Percentiles rank a stretch among this genome's conserved stretches.
Conservation (phyloP, 2,797 vertebrate genomes). For the Petrocephalus sullivani region DNA sequence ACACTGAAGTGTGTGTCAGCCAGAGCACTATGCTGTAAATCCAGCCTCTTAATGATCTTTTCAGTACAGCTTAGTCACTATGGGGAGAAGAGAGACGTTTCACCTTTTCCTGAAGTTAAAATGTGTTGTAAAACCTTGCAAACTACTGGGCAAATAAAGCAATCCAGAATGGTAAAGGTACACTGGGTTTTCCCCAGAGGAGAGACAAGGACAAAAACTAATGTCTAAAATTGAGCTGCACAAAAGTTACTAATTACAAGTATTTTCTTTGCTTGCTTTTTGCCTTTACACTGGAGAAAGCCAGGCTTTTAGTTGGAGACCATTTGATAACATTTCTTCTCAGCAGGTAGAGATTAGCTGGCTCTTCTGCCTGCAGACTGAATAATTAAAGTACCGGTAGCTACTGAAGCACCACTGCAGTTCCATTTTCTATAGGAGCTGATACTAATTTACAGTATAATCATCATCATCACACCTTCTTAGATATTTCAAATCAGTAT, state of each 20-base stretch:
- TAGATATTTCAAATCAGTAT: not conserved
- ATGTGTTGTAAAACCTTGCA: not conserved
- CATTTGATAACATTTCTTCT: constrained; percentile 24
- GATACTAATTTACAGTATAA: not conserved
- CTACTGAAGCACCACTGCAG: not conserved
- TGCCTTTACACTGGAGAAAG: constrained; percentile 14
- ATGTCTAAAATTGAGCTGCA: not conserved
- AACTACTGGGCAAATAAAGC: not conserved
- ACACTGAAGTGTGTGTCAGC: not conserved
- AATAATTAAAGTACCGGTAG: constrained; percentile 33
- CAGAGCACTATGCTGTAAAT: not conserved
- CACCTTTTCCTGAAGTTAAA: constrained; percentile 6
- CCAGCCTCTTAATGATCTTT: not conserved
- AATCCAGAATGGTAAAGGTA: not conserved
- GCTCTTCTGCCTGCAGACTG: constrained; percentile 28
- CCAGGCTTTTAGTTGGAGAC: constrained; percentile 3
- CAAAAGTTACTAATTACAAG: constrained; percentile 1
- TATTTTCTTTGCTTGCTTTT: not conserved
- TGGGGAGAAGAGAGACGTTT: not conserved
- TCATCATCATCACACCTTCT: not conserved
- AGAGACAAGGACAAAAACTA: not conserved
- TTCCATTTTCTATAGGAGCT: not conserved
- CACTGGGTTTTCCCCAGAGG: not conserved
- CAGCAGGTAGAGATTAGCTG: constrained; percentile 31
- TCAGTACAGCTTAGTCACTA: not conserved